Conservation (phyloP, 2,113 vertebrate species). For the Polypterus bichir region DNA sequence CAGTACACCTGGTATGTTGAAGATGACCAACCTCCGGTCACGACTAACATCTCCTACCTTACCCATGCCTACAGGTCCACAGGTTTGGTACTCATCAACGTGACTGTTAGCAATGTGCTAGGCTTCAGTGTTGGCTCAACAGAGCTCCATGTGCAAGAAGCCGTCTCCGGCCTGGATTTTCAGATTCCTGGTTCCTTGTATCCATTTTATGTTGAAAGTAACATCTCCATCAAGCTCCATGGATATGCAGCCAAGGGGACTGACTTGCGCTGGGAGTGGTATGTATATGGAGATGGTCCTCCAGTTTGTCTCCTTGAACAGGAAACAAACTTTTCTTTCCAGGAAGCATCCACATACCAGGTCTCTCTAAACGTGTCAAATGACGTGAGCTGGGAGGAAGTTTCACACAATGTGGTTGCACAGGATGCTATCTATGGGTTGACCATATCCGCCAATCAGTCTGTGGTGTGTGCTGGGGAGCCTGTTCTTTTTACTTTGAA, state of each 20-base stretch:
- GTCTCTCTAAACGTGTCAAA: slow-evolving; percentile 52
- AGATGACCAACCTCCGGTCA: slow-evolving; percentile 10
- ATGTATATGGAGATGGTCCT: slow-evolving; percentile 6
- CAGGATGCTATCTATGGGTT: slow-evolving; percentile 43
- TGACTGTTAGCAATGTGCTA: slow-evolving; percentile 41
- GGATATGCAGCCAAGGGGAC: slow-evolving; percentile 33
- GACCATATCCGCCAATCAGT: slow-evolving; percentile 26
- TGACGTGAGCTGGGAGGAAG: slow-evolving; percentile 38
- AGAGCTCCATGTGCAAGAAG: slow-evolving; percentile 39
- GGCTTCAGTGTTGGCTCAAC: slow-evolving; percentile 31
- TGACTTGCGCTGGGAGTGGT: slow-evolving; percentile 46
- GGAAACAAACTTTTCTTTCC: slow-evolving; percentile 32
- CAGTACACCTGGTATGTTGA: slow-evolving; percentile 41
- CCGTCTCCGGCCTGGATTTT: slow-evolving; percentile 37
- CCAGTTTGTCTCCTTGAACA: slow-evolving; percentile 15
- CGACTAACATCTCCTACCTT: slow-evolving; percentile 31
- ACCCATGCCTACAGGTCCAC: slow-evolving; percentile 30
- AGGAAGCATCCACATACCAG: slow-evolving; percentile 27
- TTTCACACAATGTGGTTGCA: slow-evolving; percentile 30
- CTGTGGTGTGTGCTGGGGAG: slow-evolving; percentile 28
- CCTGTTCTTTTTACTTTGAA: slow-evolving; percentile 31
- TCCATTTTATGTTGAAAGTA: slow-evolving; percentile 33
- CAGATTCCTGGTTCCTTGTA: slow-evolving; percentile 21
- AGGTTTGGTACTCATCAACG: slow-evolving; percentile 31
- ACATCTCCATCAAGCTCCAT: slow-evolving; percentile 18